Conservation (phyloP, 2,113 vertebrate species). For the Tiliqua scincoides region DNA sequence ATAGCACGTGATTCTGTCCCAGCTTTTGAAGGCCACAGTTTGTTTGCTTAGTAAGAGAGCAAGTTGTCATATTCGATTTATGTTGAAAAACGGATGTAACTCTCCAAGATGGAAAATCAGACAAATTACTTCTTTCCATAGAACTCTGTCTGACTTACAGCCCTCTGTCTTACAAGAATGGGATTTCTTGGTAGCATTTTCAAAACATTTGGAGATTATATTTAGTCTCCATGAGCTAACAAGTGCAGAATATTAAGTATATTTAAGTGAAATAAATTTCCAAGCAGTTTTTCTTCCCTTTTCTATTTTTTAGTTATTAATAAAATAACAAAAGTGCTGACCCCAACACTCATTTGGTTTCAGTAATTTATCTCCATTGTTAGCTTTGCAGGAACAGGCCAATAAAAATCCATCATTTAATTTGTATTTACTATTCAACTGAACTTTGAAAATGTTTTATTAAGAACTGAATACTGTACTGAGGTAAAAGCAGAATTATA, state of each 20-base stretch:
- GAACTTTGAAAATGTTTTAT: slow-evolving; percentile 42
- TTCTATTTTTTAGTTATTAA: not conserved
- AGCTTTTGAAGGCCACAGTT: slow-evolving; percentile 8
- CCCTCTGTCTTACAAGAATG: not conserved
- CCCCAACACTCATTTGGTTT: too few species aligned
- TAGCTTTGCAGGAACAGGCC: slow-evolving; percentile 33
- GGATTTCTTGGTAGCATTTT: not conserved
- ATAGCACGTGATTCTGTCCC: not conserved
- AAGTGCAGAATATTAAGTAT: not conserved
- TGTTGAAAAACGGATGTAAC: not conserved
- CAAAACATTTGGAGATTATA: accelerated
- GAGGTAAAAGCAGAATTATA: too few species aligned
- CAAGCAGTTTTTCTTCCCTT: slow-evolving; percentile 28
- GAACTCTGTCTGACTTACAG: not conserved
- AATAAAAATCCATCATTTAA: slow-evolving; percentile 26
- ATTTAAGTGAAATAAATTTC: slow-evolving; percentile 34
- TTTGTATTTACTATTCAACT: slow-evolving; percentile 25
- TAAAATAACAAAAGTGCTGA: not conserved
- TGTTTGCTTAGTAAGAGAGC: not conserved
- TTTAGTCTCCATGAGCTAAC: not conserved
- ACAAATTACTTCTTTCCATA: not conserved
- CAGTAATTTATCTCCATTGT: slow-evolving; percentile 31
- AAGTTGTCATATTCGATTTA: not conserved
- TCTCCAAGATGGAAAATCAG: not conserved
- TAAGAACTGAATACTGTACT: slow-evolving; percentile 40